phyloP scores from a whole-genome alignment of 2,888 invertebrate species.

The Enoplolaimus lenunculus region DNA sequence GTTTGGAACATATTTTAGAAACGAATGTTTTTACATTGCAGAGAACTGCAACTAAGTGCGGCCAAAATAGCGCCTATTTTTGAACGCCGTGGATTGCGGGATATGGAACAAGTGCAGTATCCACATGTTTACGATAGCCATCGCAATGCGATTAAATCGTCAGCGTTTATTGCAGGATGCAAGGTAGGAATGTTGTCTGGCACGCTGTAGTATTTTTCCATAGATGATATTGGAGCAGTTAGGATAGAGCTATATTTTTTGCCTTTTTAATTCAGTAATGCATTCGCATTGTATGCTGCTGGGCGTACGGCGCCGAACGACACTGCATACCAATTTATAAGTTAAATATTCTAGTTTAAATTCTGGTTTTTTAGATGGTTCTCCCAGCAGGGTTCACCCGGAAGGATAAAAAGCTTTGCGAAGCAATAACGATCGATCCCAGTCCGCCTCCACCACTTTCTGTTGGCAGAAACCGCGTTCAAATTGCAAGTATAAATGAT shows the following conservation, averaged over 20 bases:
- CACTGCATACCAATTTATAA: too few relatives aligned
- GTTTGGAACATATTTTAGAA: too few relatives aligned
- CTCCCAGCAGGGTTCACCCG: slow-evolving; percentile 65
- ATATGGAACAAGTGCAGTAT: slow-evolving; percentile 47
- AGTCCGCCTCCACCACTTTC: slow-evolving; percentile 17
- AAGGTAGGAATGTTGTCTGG: too few relatives aligned
- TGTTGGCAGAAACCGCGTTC: slow-evolving; percentile 16
- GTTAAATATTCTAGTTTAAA: too few relatives aligned
- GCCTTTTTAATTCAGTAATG: too few relatives aligned
- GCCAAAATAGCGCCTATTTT: slow-evolving; percentile 39
- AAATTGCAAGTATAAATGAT: slow-evolving; percentile 7
- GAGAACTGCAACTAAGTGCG: slow-evolving; percentile 41
- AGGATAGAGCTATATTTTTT: too few relatives aligned
- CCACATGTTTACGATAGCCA: slow-evolving; percentile 77
- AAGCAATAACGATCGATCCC: slow-evolving; percentile 54
- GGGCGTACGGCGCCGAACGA: too few relatives aligned
- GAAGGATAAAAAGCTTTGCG: slow-evolving; percentile 58
- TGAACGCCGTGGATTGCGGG: slow-evolving; percentile 11
- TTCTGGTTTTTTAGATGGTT: slow-evolving; percentile 49
- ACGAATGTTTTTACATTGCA: too few relatives aligned
- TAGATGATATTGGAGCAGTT: neutral
- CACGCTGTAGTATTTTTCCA: neutral
- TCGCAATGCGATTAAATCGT: slow-evolving; percentile 53
- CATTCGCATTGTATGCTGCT: too few relatives aligned
- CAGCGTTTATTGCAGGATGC: slow-evolving; percentile 61